Percentiles rank a stretch among this genome's conserved stretches.
These are phyloP conservation scores for Drosophila mercatorum DNA, from an alignment of 2,888 invertebrate species.

Conservation along the genomic window DNA sequence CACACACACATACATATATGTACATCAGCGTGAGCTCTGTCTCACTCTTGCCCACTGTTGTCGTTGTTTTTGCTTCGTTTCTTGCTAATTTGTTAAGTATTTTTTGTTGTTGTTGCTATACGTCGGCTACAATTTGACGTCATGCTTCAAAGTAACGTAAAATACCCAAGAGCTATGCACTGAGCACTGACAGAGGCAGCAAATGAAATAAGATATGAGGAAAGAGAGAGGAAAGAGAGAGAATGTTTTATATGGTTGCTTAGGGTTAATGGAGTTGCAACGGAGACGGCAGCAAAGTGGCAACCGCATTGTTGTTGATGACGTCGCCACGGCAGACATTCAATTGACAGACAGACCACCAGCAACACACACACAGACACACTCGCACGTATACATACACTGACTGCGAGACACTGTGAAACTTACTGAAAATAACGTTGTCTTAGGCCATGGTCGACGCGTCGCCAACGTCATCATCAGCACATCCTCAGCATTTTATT, in stretches of 20 bases:
- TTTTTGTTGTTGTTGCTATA: slow-evolving; percentile 43
- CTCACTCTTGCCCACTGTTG: slow-evolving; percentile 35
- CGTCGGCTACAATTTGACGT: slow-evolving; percentile 71
- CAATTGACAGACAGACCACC: slow-evolving; percentile 78
- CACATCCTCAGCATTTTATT: slow-evolving; percentile 68
- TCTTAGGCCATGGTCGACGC: slow-evolving; percentile 80
- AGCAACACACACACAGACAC: slow-evolving; percentile 44
- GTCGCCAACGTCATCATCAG: slow-evolving; percentile 58
- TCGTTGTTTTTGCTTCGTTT: slow-evolving; percentile 37
- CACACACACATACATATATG: slow-evolving; percentile 17
- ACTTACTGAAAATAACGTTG: slow-evolving; percentile 78
- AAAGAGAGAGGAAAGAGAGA: slow-evolving; percentile 9
- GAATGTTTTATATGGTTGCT: slow-evolving; percentile 46
- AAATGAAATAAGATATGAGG: slow-evolving; percentile 7
- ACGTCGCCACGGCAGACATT: slow-evolving; percentile 67
- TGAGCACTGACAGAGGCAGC: slow-evolving; percentile 28
- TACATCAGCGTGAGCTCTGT: slow-evolving; percentile 4
- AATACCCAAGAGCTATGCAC: slow-evolving; percentile 60
- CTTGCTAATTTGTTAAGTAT: slow-evolving; percentile 66
- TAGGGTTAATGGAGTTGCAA: slow-evolving; percentile 74
- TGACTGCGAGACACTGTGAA: slow-evolving; percentile 35
- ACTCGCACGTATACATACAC: slow-evolving; percentile 15
- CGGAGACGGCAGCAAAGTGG: slow-evolving; percentile 51
- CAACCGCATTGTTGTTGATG: slow-evolving; percentile 64
- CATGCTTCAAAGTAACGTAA: slow-evolving; percentile 73